Evolutionary conservation across 2,888 invertebrate species (phyloP).

Genomic region (Drosophila macrospina): DNA sequence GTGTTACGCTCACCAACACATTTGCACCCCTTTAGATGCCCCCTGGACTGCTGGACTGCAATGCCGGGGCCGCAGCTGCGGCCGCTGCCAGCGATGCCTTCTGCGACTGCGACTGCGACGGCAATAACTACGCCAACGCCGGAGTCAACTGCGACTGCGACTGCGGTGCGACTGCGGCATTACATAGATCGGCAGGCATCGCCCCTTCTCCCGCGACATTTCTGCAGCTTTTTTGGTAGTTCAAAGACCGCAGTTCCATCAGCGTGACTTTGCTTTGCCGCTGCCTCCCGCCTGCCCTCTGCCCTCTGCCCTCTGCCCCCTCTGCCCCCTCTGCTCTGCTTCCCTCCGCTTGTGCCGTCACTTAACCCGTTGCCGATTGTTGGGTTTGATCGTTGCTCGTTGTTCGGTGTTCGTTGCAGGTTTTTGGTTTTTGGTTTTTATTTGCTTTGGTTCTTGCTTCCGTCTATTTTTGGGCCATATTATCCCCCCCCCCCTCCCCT

Average conservation of each 20-base stretch:
- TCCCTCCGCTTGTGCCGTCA: constrained; percentile 6
- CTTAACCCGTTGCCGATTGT: constrained; percentile 17
- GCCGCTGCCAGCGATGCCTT: constrained; percentile 19
- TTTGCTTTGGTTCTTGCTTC: constrained; percentile 12
- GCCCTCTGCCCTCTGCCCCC: constrained; percentile 13
- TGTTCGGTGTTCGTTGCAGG: constrained; percentile 5
- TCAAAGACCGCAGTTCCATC: constrained; percentile 71
- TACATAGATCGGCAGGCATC: constrained; percentile 52
- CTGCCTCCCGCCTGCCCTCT: constrained; percentile 1
- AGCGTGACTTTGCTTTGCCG: constrained; percentile 36
- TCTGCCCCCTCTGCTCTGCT: no score
- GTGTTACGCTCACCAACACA: constrained; percentile 39
- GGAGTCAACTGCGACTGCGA: background rate
- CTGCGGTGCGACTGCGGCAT: constrained; percentile 22
- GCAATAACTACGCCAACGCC: constrained; percentile 12
- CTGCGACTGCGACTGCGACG: constrained; percentile 22
- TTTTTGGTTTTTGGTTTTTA: background rate
- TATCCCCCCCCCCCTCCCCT: background rate
- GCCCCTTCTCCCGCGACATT: background rate
- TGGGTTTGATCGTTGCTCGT: constrained; percentile 12
- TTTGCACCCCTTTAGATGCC: constrained; percentile 36
- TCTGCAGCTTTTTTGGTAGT: constrained; percentile 61
- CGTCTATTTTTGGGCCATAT: constrained; percentile 11
- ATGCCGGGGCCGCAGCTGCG: no score
- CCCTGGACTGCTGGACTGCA: constrained; percentile 48